Conservation (phyloP, 1,140 invertebrate species). For the Zeugodacus cucurbitae region DNA sequence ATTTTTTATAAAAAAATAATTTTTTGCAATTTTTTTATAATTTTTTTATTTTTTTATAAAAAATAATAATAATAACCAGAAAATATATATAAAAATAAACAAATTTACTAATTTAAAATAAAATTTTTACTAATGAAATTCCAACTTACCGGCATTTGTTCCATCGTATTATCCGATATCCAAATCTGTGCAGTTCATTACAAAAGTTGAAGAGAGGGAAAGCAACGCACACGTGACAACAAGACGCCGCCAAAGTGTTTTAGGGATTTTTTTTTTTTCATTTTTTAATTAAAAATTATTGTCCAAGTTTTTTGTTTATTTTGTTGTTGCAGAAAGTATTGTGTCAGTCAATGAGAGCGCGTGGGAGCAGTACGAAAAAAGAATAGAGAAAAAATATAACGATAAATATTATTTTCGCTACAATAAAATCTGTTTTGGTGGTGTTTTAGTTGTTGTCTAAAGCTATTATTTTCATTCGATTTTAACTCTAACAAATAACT, state of each 20-base stretch:
- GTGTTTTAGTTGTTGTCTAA: constrained; percentile 47
- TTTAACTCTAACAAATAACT: neutral
- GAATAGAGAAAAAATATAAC: constrained; percentile 60
- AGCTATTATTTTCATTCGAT: neutral
- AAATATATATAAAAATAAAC: neutral
- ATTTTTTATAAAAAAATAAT: too few relatives aligned
- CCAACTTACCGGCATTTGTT: constrained; percentile 81
- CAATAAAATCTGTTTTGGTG: constrained; percentile 65
- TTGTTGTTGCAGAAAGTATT: neutral
- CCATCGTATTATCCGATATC: constrained; percentile 77
- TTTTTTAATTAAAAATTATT: neutral
- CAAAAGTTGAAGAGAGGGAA: neutral
- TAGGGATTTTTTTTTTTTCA: neutral
- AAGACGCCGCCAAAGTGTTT: neutral
- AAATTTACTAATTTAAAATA: constrained; percentile 28
- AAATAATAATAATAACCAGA: too few relatives aligned
- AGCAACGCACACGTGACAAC: neutral
- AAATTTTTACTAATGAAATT: neutral
- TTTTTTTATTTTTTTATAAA: too few relatives aligned
- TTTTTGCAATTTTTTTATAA: too few relatives aligned
- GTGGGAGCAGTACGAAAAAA: constrained; percentile 59
- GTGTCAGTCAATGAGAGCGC: neutral
- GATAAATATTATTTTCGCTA: constrained; percentile 61
- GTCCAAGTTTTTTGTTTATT: neutral
- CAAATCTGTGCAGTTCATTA: constrained; percentile 69